phyloP scores from a whole-genome alignment of 2,797 vertebrate species.

The Morelia viridis region DNA sequence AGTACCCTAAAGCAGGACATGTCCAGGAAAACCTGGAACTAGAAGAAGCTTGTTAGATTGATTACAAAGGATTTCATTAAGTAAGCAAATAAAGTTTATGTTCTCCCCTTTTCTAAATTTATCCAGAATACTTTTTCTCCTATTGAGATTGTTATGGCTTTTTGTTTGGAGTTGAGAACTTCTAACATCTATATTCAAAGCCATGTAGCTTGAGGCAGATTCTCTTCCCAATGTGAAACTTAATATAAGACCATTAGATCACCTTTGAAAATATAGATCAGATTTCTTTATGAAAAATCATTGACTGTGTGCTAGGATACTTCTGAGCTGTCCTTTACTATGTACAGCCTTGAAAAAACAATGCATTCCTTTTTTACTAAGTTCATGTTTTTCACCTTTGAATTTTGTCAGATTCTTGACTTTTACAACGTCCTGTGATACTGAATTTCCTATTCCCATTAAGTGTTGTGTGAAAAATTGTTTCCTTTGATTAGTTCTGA shows the following conservation, averaged over 20 bases:
- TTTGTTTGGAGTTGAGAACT: not conserved
- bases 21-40: not conserved
- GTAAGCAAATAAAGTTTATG: not conserved
- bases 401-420: constrained; percentile 14
- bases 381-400: constrained; percentile 9
- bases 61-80: not conserved
- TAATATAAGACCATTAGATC: not conserved
- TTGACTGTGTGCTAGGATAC: not conserved
- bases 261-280: not conserved
- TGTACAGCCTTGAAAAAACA: not conserved
- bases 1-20: not conserved
- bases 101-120: not conserved
- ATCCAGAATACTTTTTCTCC: not conserved
- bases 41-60: not conserved
- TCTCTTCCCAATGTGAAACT: not conserved
- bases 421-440: not conserved
- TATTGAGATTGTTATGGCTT: not conserved
- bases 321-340: not conserved
- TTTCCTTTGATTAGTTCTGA: constrained; percentile 28
- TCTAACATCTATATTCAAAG: not conserved
- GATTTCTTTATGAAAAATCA: not conserved
- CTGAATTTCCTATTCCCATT: constrained; percentile 21
- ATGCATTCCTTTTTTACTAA: constrained; percentile 2
- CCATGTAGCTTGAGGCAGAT: not conserved
- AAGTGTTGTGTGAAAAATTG: constrained; percentile 39